These are phyloP conservation scores for Machimus rusticus DNA, from an alignment of 2,888 invertebrate genomes.

Conservation along the genomic window DNA sequence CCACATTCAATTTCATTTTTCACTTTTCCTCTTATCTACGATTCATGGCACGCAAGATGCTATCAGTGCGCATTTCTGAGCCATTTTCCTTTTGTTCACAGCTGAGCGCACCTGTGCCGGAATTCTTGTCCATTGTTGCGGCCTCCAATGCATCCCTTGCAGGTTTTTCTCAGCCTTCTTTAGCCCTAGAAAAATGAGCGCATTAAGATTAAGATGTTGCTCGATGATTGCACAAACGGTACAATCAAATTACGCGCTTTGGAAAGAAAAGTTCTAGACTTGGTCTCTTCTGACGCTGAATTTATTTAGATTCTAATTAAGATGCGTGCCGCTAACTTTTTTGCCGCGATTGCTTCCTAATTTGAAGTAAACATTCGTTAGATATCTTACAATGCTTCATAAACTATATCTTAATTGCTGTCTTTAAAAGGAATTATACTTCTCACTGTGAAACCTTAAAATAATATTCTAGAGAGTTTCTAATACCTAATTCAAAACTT, in stretches of 20 bases:
- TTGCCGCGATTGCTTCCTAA: not conserved
- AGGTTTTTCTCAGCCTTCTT: not conserved
- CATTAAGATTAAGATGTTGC: not conserved
- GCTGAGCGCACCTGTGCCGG: not conserved
- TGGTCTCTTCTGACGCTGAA: not conserved
- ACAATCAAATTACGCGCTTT: not conserved
- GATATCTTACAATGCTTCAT: not conserved
- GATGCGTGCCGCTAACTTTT: not conserved
- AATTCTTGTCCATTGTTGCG: not conserved
- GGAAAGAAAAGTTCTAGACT: not conserved
- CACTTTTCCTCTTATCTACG: conserved; percentile 28
- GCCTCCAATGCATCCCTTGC: not conserved
- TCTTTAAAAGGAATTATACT: too few species aligned
- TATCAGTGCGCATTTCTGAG: not conserved
- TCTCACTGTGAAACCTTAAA: too few species aligned
- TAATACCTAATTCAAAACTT: too few species aligned
- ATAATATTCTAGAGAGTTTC: too few species aligned
- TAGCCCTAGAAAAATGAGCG: not conserved
- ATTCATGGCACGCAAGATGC: conserved; percentile 6
- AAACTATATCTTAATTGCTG: too few species aligned
- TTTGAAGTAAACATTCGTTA: not conserved
- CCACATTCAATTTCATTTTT: conserved; percentile 6
- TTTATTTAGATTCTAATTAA: not conserved
- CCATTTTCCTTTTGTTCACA: not conserved
- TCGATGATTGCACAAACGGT: not conserved